Percentiles rank a stretch among this genome's conserved stretches.
phyloP scores from a whole-genome alignment of 2,113 vertebrate genomes.

The Oreochromis niloticus region DNA sequence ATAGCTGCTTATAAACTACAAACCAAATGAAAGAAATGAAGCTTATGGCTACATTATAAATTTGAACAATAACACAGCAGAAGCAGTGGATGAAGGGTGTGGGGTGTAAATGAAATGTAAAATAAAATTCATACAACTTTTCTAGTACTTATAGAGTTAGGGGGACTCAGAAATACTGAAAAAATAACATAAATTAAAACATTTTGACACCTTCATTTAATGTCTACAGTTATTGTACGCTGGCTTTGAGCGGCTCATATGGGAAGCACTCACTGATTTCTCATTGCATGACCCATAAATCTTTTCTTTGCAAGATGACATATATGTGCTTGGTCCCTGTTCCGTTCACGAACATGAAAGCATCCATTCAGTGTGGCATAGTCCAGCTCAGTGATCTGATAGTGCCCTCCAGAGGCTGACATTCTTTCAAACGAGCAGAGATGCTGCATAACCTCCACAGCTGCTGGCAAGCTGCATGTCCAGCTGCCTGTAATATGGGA shows the following conservation, averaged over 20 bases:
- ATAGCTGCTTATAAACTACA: neutral
- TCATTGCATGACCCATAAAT: neutral
- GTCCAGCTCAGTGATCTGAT: neutral
- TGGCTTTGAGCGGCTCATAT: neutral
- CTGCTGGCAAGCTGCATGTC: slow-evolving; percentile 64
- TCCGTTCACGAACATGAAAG: neutral
- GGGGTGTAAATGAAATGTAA: neutral
- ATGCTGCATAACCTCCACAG: neutral
- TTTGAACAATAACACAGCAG: neutral
- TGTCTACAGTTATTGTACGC: neutral
- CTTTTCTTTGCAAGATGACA: neutral
- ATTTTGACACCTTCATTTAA: neutral
- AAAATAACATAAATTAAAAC: neutral
- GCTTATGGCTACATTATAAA: neutral
- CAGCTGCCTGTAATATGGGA: slow-evolving; percentile 74
- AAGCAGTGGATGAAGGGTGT: neutral
- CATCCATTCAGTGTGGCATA: neutral
- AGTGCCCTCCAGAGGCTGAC: slow-evolving; percentile 22
- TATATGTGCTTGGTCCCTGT: neutral
- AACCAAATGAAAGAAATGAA: neutral
- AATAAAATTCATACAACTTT: neutral
- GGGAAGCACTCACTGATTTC: neutral
- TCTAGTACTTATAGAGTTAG: neutral
- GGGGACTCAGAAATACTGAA: neutral
- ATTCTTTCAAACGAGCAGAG: neutral